These are phyloP conservation scores for Anoplophora glabripennis DNA, from an alignment of 1,140 invertebrate genomes.

Conservation along the genomic window DNA sequence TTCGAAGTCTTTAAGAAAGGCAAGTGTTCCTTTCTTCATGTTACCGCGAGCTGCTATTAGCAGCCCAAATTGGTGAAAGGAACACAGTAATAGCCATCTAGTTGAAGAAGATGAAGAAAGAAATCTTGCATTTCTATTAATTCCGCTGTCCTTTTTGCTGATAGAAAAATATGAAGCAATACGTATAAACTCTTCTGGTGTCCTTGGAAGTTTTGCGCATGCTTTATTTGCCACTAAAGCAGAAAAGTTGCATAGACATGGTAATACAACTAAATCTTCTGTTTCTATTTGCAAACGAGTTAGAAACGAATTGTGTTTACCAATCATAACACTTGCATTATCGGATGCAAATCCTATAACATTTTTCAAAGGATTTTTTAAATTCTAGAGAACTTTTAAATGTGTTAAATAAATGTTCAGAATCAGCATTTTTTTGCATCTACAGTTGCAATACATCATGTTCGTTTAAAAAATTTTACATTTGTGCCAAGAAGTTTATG, in stretches of 20 bases:
- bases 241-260: slow-evolving; percentile 33
- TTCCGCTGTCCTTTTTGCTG: slow-evolving; percentile 17
- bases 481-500: background rate
- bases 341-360: slow-evolving; percentile 47
- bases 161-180: slow-evolving; percentile 10
- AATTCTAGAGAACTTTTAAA: slow-evolving; percentile 9
- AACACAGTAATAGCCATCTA: no score
- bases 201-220: slow-evolving; percentile 27
- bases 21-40: no score
- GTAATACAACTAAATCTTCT: slow-evolving; percentile 12
- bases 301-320: slow-evolving; percentile 37
- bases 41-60: no score
- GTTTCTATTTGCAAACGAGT: slow-evolving; percentile 15
- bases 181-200: slow-evolving; percentile 25
- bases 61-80: no score
- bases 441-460: slow-evolving; percentile 14
- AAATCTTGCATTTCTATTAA: slow-evolving; percentile 26
- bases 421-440: slow-evolving; percentile 14
- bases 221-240: slow-evolving; percentile 29
- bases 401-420: slow-evolving; percentile 14
- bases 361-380: slow-evolving; percentile 29
- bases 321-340: slow-evolving; percentile 46
- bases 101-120: slow-evolving; percentile 11
- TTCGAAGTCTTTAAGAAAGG: no score
- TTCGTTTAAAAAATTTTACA: slow-evolving; percentile 16